Evolutionary conservation across 1,140 invertebrate genomes (phyloP), one percentile per base, ranked within the genome.

Genomic region (Orchesella cincta): DNA sequence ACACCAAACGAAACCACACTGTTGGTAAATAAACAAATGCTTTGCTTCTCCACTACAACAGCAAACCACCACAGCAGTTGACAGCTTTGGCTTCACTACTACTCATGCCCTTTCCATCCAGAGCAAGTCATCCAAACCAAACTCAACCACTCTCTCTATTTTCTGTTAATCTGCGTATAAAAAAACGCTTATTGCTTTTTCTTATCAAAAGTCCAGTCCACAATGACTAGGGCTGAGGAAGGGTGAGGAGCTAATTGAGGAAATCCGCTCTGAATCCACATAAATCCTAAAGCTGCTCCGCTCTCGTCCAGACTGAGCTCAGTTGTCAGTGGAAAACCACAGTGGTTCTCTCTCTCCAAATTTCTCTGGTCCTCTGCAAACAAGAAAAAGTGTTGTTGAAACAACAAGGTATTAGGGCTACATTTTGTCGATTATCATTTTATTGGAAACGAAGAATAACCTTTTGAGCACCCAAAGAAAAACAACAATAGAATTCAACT

Each of bases 201-300:
- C 18, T 12, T 39, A 12, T 8, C 1, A 18, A 33, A 23, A 35
- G 26, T 75, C n/a, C 20, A 1, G 28, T 36, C 39, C 39, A 51
- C 36, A 71, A 39, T 26, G 36, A 39, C 75, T 31, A 35, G 29
- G 64, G 75, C 12, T 51, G 73, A 62, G 52, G 23, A 28, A 46
- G 39, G 73, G 74, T 33, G 28, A 34, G 46, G 62, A 67, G 26
- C 71, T 79, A 79, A 79, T 79, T 79, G 78, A 79, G 78, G 78
- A 79, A 79, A 79, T 79, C 78, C 78, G 78, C 64, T 79, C 75
- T 77, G 67, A 71, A 28, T 46, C 64, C 39, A 28, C 31, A 46
- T 35, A 62, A 35, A 72, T 62, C 33, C 57, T 39, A 39, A 8
- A 14, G 20, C 31, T 33, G 34, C 23, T 62, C 46, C 39, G 34